These are phyloP conservation scores for Microctenopoma steveboyesi DNA, from an alignment of 2,797 vertebrate genomes.

Conservation along the genomic window DNA sequence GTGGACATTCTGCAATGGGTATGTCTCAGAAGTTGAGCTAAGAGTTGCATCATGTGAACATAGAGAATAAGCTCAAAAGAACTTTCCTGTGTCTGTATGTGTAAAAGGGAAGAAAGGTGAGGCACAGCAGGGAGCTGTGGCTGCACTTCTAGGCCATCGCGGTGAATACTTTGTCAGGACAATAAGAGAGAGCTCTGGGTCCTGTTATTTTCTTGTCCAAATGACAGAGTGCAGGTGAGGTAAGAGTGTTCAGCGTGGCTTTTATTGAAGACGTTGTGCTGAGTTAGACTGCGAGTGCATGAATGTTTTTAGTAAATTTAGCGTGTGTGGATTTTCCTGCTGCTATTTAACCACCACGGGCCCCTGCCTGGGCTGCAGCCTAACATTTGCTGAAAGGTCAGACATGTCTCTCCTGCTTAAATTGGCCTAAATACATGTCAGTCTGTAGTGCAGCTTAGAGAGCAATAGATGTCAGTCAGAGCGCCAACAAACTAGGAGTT, in stretches of 20 bases:
- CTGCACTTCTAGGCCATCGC: conserved; percentile 30
- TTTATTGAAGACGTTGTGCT: conserved; percentile 34
- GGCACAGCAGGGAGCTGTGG: conserved; percentile 25
- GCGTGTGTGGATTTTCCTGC: conserved; percentile 29
- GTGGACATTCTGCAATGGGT: conserved; percentile 42
- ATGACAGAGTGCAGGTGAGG: conserved; percentile 34
- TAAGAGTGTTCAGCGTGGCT: conserved; percentile 31
- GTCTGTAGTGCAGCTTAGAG: conserved; percentile 40
- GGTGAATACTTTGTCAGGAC: conserved; percentile 38
- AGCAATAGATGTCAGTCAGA: conserved; percentile 46
- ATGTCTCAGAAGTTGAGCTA: conserved; percentile 54
- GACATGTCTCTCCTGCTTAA: conserved; percentile 63
- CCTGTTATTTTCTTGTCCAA: conserved; percentile 33
- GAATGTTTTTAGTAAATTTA: conserved; percentile 40
- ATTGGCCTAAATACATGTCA: conserved; percentile 58
- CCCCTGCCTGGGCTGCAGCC: conserved; percentile 41
- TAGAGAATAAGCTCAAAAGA: conserved; percentile 41
- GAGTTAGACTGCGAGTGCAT: conserved; percentile 13
- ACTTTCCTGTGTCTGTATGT: conserved; percentile 30
- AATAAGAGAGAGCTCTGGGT: conserved; percentile 13
- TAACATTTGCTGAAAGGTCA: conserved; percentile 76
- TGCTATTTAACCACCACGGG: conserved; percentile 59
- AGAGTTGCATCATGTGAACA: conserved; percentile 61
- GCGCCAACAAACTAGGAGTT: conserved; percentile 42
- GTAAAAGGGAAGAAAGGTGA: conserved; percentile 34